Evolutionary conservation across 2,888 invertebrate genomes (phyloP), one percentile per base, ranked within the genome.

Genomic region (Smittia sp.): DNA sequence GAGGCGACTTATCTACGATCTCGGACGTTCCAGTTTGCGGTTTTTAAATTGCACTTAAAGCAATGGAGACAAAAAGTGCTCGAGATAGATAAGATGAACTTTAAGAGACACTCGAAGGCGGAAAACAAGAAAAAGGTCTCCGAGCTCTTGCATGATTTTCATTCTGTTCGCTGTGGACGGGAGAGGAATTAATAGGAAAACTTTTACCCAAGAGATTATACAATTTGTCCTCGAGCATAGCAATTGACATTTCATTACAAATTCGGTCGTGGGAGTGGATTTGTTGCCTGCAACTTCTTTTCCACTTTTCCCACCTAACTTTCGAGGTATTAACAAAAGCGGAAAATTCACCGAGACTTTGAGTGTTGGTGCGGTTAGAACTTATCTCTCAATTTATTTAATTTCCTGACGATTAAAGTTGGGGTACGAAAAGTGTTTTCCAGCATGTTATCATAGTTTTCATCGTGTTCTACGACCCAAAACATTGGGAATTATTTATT

Each of bases 181-280:
- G 13, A 58, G n/a, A n/a, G n/a, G n/a, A 58, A 58, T 58, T 13
- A 58, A 58, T 58, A 18, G 58, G 58, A 58, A 58, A 58, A 58
- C 58, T 58, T 58, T 58, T 58, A 58, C 58, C 58, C 58, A 58
- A 58, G 58, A 58, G 58, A 58, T 58, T 58, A 58, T 58, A 22
- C 58, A 58, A 58, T 58, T 58, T 58, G 58, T 58, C 58, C 58
- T 18, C 58, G 22, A 58, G 58, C 20, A 58, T 6, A 58, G 18
- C 58, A 58, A 58, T 58, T 58, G 58, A 58, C 58, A 58, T 58
- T 58, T 58, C 58, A 58, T 58, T 58, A 58, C 7, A 18, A 22
- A 58, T 22, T 58, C n/a, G 6, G 18, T 58, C 58, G 58, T 58
- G 58, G 58, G 58, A 18, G 58, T 58, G 58, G 2, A 20, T 58